Evolutionary conservation across 2,888 invertebrate genomes (phyloP).

Genomic region (Lasius platythorax): DNA sequence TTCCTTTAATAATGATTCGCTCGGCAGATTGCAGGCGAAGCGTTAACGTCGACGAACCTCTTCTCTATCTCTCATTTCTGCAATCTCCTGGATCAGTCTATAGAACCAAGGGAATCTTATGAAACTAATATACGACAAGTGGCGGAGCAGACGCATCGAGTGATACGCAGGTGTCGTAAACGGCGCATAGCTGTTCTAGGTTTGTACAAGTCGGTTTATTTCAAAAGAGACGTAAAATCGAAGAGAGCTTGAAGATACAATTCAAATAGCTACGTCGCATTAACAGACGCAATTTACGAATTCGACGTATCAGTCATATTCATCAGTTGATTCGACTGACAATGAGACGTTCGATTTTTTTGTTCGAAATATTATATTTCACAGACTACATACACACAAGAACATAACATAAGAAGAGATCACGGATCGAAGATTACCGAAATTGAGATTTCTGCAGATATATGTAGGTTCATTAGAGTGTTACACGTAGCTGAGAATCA

Average conservation of each 20-base stretch:
- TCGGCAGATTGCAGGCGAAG: slow-evolving; percentile 33
- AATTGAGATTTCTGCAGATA: not conserved
- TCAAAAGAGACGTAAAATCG: not conserved
- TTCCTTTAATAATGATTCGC: slow-evolving; percentile 38
- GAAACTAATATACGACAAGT: slow-evolving; percentile 25
- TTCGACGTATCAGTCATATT: not conserved
- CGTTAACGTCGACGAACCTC: slow-evolving; percentile 37
- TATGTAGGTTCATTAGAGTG: not conserved
- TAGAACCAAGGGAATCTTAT: slow-evolving; percentile 31
- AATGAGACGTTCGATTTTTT: not conserved
- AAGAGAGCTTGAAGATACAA: not conserved
- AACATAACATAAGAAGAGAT: not conserved
- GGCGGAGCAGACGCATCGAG: slow-evolving; percentile 4
- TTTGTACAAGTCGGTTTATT: not conserved
- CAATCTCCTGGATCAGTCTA: slow-evolving; percentile 35
- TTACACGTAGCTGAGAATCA: not conserved
- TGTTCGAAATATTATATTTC: not conserved
- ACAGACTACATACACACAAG: not conserved
- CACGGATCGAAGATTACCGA: not conserved
- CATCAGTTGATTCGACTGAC: not conserved
- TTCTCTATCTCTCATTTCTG: slow-evolving; percentile 21
- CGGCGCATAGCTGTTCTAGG: not conserved
- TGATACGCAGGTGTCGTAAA: slow-evolving; percentile 18
- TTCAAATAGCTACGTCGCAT: not conserved
- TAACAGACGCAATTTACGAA: not conserved